Conservation (phyloP, 2,797 vertebrate species). For the Sebastes ruberrimus region DNA sequence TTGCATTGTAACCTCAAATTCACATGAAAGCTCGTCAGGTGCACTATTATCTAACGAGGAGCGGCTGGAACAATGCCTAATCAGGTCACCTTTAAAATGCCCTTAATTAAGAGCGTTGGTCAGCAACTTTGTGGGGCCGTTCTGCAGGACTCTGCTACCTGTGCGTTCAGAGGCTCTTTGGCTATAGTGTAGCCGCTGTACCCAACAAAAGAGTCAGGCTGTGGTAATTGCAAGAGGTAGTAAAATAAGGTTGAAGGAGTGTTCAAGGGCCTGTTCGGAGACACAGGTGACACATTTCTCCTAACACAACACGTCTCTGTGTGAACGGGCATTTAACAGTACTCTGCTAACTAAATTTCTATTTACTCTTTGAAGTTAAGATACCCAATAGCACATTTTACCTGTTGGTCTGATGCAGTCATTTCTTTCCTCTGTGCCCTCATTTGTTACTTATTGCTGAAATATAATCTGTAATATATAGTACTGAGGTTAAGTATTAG, state of each 20-base stretch:
- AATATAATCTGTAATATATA: background rate
- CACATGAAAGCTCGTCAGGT: constrained; percentile 9
- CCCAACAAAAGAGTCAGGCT: background rate
- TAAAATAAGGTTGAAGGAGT: background rate
- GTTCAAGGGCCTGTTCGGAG: background rate
- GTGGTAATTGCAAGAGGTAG: background rate
- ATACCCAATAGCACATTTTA: background rate
- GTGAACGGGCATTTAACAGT: background rate
- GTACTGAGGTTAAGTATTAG: background rate
- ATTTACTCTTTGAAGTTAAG: background rate
- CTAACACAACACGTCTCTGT: background rate
- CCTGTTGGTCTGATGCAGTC: background rate
- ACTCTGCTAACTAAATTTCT: background rate
- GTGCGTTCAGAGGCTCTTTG: background rate
- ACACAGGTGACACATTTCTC: background rate
- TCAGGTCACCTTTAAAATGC: constrained; percentile 38
- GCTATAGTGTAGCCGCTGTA: background rate
- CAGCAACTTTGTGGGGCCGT: background rate
- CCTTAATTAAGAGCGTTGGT: constrained; percentile 16
- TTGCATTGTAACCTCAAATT: background rate
- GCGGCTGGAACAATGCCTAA: constrained; percentile 24
- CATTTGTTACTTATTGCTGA: background rate
- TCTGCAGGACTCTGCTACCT: background rate
- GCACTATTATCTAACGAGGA: constrained; percentile 11
- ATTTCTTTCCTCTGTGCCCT: background rate